A percentile compares a stretch with the other conserved stretches of the same genome.
phyloP scores from a whole-genome alignment of 2,888 invertebrate species.

The Oscheius sp. region DNA sequence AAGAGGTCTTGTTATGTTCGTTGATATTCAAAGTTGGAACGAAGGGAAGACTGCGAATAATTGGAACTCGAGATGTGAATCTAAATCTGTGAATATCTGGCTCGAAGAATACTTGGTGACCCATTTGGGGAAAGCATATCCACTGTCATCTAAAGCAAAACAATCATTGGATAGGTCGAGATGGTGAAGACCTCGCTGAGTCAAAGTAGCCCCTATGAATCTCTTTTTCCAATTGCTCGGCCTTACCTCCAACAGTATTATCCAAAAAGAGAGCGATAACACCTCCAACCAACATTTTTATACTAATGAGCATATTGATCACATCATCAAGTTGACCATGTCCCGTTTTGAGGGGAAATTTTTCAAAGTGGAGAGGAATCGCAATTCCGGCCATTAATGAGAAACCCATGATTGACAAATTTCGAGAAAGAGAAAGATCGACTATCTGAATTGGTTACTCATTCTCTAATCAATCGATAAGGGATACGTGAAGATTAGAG shows the following conservation, averaged over 20 bases:
- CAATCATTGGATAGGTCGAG: not conserved
- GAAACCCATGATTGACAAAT: slow-evolving; percentile 63
- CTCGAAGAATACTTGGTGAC: slow-evolving; percentile 11
- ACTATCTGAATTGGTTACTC: slow-evolving; percentile 37
- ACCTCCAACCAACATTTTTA: slow-evolving; percentile 72
- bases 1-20: slow-evolving; percentile 6
- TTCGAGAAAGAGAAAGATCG: slow-evolving; percentile 46
- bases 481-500: slow-evolving; percentile 55
- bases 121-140: slow-evolving; percentile 35
- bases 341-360: slow-evolving; percentile 45
- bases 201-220: slow-evolving; percentile 53
- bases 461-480: not conserved
- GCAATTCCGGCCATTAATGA: slow-evolving; percentile 55
- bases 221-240: too few relatives aligned
- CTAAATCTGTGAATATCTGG: too few relatives aligned
- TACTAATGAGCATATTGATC: slow-evolving; percentile 62
- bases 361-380: slow-evolving; percentile 54
- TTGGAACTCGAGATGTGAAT: not conserved
- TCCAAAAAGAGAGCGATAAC: slow-evolving; percentile 72
- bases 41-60: slow-evolving; percentile 11
- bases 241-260: slow-evolving; percentile 63
- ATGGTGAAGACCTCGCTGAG: slow-evolving; percentile 51
- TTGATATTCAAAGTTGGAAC: not conserved
- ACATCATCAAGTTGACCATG: slow-evolving; percentile 47
- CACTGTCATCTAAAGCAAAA: not conserved